Base-by-base conservation (phyloP, 2,888 invertebrate species). In the Fragum whitleyi region DNA sequence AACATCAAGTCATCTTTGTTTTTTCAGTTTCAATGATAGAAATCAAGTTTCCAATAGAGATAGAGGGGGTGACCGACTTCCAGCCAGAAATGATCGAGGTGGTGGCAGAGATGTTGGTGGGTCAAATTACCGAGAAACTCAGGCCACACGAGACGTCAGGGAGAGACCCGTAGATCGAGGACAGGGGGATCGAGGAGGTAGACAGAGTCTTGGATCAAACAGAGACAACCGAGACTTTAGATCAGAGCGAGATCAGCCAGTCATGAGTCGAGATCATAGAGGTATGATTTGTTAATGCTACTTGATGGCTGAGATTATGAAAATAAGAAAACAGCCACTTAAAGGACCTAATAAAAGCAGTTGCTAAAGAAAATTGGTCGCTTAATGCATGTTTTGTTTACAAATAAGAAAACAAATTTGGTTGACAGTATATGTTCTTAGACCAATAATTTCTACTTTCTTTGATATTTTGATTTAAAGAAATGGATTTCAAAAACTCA, bases 211-310 rank as follows among this genome's bases (percentile, higher is more conserved):
- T n/a, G 65, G 62, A 11, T 62, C 77, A 32, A 23, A n/a, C 14
- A 36, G 83, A 39, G 80, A 83, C 55, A 36, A 76, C 29, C 47
- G 72, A 23, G 80, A 83, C 55, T 80, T 80, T 51, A 39, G 83
- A 14, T 51, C 73, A 19, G 77, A 82, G 21, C 73, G 78, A 62
- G 78, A 79, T 61, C 76, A 69, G 16, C 62, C 62, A 32, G 65
- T 78, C 5, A 75, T 77, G 16, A 77, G 75, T 14, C n/a, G 55
- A 51, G 79, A 81, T 21, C 83, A 86, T 39, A 83, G 86, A 78
- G 81, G 81, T 82, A 36, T 3, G 74, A 26, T 62, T 6, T n/a
- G 26, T 57, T 47, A 29, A 16, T 26, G 26, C 23, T 57, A 26
- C n/a, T 57, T 57, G 57, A 26, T 21, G 21, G 61, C 19, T 51